Conservation (phyloP, 2,113 vertebrate species). For the Redunca redunca region DNA sequence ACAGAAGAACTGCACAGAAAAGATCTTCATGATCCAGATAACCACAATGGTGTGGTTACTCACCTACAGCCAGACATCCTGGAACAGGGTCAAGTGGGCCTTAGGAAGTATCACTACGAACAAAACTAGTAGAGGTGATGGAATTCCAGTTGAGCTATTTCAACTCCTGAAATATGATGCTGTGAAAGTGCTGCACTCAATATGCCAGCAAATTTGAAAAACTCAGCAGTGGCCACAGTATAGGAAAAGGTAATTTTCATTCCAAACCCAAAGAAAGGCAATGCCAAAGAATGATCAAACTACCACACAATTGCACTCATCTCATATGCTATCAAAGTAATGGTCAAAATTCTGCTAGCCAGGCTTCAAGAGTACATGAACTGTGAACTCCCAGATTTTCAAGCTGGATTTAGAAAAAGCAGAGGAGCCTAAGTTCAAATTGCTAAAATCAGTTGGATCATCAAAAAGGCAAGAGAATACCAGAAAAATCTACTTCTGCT, state of each 20-base stretch:
- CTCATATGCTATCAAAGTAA: background rate
- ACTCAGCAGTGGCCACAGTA: background rate
- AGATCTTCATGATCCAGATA: background rate
- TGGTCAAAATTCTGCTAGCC: background rate
- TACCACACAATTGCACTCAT: background rate
- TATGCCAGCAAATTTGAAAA: background rate
- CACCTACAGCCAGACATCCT: background rate
- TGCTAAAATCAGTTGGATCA: background rate
- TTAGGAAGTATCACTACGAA: rapidly evolving
- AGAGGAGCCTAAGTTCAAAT: background rate
- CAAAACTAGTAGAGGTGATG: background rate
- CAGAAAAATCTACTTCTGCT: background rate
- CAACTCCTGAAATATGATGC: background rate
- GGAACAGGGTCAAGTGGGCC: background rate
- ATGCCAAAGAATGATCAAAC: background rate
- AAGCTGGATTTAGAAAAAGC: background rate
- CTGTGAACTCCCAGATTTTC: background rate
- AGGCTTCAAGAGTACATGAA: background rate
- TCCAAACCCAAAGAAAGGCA: background rate
- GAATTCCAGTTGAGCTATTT: background rate
- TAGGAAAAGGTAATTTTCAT: background rate
- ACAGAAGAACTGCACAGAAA: background rate
- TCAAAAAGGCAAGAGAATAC: background rate
- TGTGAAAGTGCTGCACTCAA: background rate
- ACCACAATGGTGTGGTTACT: rapidly evolving